Percentiles rank a stretch among this genome's conserved stretches.
Evolutionary conservation across 2,888 invertebrate species (phyloP).

Genomic region (Branchinecta sandiegonensis): DNA sequence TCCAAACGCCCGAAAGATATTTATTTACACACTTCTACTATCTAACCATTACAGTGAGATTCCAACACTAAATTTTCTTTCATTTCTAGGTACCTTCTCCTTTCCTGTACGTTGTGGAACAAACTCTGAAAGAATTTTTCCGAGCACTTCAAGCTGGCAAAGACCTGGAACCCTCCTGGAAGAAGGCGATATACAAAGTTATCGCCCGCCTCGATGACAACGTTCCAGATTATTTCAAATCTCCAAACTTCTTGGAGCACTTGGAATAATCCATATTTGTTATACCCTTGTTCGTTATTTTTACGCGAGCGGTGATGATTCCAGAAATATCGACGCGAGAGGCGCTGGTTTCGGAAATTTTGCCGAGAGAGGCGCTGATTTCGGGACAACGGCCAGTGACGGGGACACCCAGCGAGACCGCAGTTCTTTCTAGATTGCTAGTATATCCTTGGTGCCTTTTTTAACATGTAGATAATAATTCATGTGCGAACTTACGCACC

Average conservation of each 20-base stretch:
- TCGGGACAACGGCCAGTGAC: too few relatives aligned
- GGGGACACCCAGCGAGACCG: too few relatives aligned
- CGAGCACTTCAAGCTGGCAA: conserved; percentile 91
- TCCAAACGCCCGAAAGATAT: neutral
- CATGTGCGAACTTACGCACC: neutral
- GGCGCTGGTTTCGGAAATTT: too few relatives aligned
- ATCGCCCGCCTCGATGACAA: conserved; percentile 97
- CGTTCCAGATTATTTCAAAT: conserved; percentile 99
- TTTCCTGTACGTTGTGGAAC: conserved; percentile 93
- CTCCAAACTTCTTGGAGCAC: conserved; percentile 97
- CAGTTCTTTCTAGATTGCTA: neutral
- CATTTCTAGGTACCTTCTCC: conserved; percentile 74
- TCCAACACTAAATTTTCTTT: conserved; percentile 27
- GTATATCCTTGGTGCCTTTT: conserved; percentile 15
- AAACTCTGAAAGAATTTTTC: conserved; percentile 96
- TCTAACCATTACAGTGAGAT: neutral
- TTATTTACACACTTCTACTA: too few relatives aligned
- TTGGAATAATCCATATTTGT: conserved; percentile 51
- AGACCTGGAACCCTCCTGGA: conserved; percentile 98
- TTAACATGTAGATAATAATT: neutral
- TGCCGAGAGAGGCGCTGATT: too few relatives aligned
- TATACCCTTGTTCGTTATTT: too few relatives aligned
- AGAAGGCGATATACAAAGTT: conserved; percentile 99
- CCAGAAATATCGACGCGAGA: too few relatives aligned
- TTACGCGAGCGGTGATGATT: too few relatives aligned